Conservation (phyloP, 2,113 vertebrate species). For the Anthoscopus minutus region DNA sequence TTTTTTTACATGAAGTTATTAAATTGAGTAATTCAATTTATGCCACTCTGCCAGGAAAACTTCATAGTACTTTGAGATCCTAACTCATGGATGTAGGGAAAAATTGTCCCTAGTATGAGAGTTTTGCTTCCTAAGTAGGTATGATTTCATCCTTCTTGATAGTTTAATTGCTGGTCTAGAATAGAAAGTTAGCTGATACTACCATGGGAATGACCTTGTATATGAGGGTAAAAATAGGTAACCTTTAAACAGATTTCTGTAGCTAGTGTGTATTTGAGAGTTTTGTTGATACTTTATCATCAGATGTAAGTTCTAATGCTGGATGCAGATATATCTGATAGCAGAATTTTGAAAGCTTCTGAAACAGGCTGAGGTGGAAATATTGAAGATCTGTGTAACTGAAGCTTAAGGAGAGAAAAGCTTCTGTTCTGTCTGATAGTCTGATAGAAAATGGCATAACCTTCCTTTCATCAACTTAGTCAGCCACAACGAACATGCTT, state of each 20-base stretch:
- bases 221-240: not conserved
- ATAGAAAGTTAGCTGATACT: not conserved
- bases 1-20: not conserved
- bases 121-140: not conserved
- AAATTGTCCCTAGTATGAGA: not conserved
- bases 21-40: not conserved
- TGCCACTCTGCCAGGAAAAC: not conserved
- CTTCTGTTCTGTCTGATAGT: not conserved
- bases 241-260: not conserved
- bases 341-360: not conserved
- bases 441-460: slow-evolving; percentile 13
- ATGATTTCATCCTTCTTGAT: not conserved
- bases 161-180: not conserved
- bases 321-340: not conserved
- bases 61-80: not conserved
- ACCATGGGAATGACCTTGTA: accelerated
- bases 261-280: not conserved
- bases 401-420: not conserved
- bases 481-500: not conserved
- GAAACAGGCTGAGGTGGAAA: not conserved
- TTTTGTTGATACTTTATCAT: not conserved
- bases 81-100: not conserved
- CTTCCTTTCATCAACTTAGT: slow-evolving; percentile 6
- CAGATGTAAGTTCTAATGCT: not conserved
- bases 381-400: not conserved